These are phyloP conservation scores for Pachypanchax playfairii DNA, from an alignment of 2,113 vertebrate genomes.

Conservation along the genomic window DNA sequence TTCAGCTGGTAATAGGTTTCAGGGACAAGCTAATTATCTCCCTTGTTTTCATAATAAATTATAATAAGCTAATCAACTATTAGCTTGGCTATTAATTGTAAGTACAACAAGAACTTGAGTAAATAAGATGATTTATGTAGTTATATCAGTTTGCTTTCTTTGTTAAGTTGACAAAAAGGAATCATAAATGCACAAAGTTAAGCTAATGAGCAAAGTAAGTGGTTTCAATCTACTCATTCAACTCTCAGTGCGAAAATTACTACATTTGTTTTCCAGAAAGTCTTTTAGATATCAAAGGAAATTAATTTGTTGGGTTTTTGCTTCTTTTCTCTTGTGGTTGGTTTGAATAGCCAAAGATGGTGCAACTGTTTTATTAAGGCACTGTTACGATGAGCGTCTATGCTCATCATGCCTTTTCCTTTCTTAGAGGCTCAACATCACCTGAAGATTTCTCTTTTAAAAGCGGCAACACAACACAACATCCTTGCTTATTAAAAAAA, in stretches of 20 bases:
- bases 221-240: neutral
- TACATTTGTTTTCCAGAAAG: neutral
- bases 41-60: neutral
- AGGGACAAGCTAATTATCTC: neutral
- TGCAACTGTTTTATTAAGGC: constrained; percentile 76
- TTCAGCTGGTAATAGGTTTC: neutral
- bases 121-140: too few species aligned
- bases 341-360: constrained; percentile 54
- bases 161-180: too few species aligned
- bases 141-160: too few species aligned
- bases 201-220: neutral
- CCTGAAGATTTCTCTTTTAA: constrained; percentile 19
- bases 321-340: constrained; percentile 38
- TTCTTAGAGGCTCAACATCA: constrained; percentile 23
- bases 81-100: too few species aligned
- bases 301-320: neutral
- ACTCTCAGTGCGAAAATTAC: neutral
- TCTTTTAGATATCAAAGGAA: neutral
- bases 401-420: constrained; percentile 57
- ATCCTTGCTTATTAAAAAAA: constrained; percentile 48
- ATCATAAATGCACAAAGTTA: neutral
- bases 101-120: too few species aligned
- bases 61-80: neutral
- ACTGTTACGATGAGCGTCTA: constrained; percentile 75
- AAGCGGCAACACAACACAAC: constrained; percentile 27